Evolutionary conservation across 2,797 vertebrate genomes (phyloP).

Genomic region (Enteromius mattozi): DNA sequence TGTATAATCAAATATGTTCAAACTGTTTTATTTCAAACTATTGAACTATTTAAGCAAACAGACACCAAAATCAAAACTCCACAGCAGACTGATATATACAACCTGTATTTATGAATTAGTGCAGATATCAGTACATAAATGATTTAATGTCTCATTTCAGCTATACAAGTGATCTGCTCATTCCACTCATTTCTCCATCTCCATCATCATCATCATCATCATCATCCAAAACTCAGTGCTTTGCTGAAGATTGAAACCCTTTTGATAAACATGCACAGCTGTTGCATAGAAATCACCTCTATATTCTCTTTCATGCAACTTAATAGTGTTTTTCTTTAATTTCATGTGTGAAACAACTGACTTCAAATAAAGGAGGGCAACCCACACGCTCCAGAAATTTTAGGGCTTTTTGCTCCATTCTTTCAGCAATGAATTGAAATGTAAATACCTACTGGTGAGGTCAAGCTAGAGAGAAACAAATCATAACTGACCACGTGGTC

Average conservation of each 20-base stretch:
- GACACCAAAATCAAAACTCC: conserved; percentile 56
- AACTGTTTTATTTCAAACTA: background rate
- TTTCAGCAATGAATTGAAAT: conserved; percentile 28
- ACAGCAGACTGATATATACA: conserved; percentile 63
- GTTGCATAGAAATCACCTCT: conserved; percentile 68
- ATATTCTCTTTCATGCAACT: conserved; percentile 68
- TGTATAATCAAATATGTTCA: background rate
- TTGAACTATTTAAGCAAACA: background rate
- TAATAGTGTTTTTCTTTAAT: conserved; percentile 65
- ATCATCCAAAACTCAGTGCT: conserved; percentile 51
- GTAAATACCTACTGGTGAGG: conserved; percentile 56
- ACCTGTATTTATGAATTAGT: conserved; percentile 66
- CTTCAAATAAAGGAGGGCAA: conserved; percentile 50
- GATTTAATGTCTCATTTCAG: conserved; percentile 66
- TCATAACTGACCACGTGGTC: background rate
- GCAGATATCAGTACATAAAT: conserved; percentile 66
- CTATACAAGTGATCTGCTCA: conserved; percentile 64
- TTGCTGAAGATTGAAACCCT: conserved; percentile 59
- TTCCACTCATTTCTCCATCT: conserved; percentile 50
- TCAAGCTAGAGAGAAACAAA: conserved; percentile 49
- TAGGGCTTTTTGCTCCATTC: conserved; percentile 29
- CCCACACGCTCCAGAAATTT: conserved; percentile 32
- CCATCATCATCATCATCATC: conserved; percentile 34
- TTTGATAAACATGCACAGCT: conserved; percentile 68
- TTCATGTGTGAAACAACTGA: conserved; percentile 63